Evolutionary conservation across 2,888 invertebrate species (phyloP).

Genomic region (Drosophila nr. perissopoda): DNA sequence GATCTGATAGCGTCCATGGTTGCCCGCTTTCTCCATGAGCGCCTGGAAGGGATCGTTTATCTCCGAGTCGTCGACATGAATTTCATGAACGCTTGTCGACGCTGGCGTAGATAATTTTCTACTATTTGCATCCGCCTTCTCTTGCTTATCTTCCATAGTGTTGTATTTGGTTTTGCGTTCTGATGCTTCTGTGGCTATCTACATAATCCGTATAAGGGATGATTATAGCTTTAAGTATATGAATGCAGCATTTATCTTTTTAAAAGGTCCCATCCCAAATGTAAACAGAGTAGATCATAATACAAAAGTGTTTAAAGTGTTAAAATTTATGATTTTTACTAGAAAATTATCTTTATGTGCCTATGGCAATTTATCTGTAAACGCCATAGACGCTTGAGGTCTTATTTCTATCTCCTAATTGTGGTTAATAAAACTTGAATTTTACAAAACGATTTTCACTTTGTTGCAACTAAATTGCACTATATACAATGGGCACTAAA

Average conservation of each 20-base stretch:
- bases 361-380: background rate
- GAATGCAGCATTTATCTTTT: constrained; percentile 45
- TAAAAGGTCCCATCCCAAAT: background rate
- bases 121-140: constrained; percentile 42
- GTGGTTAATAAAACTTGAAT: background rate
- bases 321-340: background rate
- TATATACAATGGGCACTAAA: constrained; percentile 1
- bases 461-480: background rate
- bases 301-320: background rate
- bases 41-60: constrained; percentile 86
- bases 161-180: constrained; percentile 1
- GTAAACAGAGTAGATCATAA: background rate
- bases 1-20: constrained; percentile 86
- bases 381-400: background rate
- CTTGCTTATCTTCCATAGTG: constrained; percentile 60
- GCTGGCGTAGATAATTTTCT: constrained; percentile 52
- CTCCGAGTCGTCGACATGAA: constrained; percentile 68
- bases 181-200: constrained; percentile 23
- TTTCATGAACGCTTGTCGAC: constrained; percentile 43
- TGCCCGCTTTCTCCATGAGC: constrained; percentile 86
- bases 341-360: constrained; percentile 8
- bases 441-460: background rate
- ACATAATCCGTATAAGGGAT: constrained; percentile 4
- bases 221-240: constrained; percentile 20
- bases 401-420: constrained; percentile 8